Base-by-base conservation (phyloP, 2,113 vertebrate genomes). In the Drymodes brunneopygia region DNA sequence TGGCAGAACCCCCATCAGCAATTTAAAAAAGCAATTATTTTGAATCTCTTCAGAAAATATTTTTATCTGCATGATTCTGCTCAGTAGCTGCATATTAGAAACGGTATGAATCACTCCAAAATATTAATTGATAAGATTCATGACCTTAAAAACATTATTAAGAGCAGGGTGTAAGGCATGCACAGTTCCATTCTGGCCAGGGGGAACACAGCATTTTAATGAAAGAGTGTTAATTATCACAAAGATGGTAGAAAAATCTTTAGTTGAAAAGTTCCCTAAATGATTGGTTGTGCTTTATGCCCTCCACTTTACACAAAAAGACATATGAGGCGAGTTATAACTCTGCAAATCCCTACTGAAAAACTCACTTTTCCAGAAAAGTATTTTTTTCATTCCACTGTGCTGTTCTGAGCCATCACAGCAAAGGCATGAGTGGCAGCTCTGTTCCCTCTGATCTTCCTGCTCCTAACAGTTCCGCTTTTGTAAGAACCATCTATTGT, bases 1-100 rank as follows among this genome's bases (percentile, higher is more conserved):
- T 94, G 95, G 95, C 95, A 96, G 91, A 97, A 96, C 57, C 66
- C 93, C 95, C 90, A 92, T 77, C 97, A 97, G 95, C 95, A 96
- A 94, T 95, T 97, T 90, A 28, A 90, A 97, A 97, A 97, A 94
- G 94, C 95, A 97, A 97, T 97, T 97, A 96, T 95, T 97, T 90
- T 97, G 96, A 95, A 96, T 95, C 95, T 91, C 83, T 92, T 92
- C 89, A 84, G 88, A 95, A 97, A 93, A 85, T 93, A 89, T 70
- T 90, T 93, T 87, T 96, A 95, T 97, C 95, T 89, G 61, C 47
- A 44, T 66, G 81, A 88, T 82, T 94, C 75, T 95, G 65, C 90
- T 69, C 47, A 61, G 81, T 44, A 72, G 79, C 88, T 62, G 65
- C 45, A 4, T 92, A 77, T 80, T 93, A 94, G 50, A 93, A 97